These are phyloP conservation scores for Eremobia ochroleuca DNA, from an alignment of 2,888 invertebrate species.

Conservation along the genomic window DNA sequence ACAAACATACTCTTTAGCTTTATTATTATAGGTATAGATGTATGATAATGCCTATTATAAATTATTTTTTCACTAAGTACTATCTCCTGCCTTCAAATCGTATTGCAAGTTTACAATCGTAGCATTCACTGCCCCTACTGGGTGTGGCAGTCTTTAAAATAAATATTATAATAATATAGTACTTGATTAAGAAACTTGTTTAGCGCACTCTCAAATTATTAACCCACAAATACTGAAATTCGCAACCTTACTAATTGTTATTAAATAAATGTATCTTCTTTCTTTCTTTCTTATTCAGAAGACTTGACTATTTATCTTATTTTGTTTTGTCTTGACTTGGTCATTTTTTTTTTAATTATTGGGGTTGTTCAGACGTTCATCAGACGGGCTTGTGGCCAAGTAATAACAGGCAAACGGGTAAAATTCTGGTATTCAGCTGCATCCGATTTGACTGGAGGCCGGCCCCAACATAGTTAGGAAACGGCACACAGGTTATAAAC, in stretches of 20 bases:
- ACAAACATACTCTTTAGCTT: not conserved
- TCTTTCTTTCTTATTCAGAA: too few species aligned
- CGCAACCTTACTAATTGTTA: not conserved
- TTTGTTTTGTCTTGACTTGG: too few species aligned
- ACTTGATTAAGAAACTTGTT: conserved; percentile 2
- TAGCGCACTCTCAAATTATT: not conserved
- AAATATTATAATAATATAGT: not conserved
- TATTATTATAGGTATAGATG: too few species aligned
- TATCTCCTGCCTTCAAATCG: not conserved
- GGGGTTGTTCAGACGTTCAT: not conserved
- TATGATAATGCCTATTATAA: not conserved
- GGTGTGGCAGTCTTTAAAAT: conserved; percentile 7
- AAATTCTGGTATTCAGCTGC: too few species aligned
- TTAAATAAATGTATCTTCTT: too few species aligned
- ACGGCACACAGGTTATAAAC: not conserved
- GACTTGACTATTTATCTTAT: not conserved
- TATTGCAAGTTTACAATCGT: not conserved
- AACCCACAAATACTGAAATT: not conserved
- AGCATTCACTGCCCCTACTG: not conserved
- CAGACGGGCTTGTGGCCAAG: not conserved
- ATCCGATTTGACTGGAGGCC: not conserved
- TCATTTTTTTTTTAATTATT: too few species aligned
- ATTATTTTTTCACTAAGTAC: not conserved
- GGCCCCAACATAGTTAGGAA: not conserved
- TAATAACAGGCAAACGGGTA: not conserved